Evolutionary conservation across 2,888 invertebrate species (phyloP), one percentile per base, ranked within the genome.

Genomic region (Dyspetes luteomarginatus): DNA sequence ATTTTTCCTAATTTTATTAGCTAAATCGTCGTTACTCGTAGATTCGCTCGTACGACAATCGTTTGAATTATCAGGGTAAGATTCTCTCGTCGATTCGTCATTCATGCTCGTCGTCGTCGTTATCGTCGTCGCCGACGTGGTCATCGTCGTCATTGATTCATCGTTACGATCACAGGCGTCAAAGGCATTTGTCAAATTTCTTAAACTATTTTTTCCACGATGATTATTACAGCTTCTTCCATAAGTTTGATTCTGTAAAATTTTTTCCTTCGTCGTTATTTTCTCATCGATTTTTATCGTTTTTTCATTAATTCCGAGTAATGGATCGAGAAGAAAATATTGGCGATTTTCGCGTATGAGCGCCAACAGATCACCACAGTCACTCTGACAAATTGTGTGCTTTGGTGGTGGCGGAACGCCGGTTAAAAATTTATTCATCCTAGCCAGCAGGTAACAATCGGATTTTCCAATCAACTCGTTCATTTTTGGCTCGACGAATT

Each of bases 361-460:
- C 19, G 93, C 92, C 17, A 96, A 93, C 91, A 95, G 95, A 88
- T 95, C 95, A 26, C 93, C 92, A 19, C 95, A 94, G 88, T 95
- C 95, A 71, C 94, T 93, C 85, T 95, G 95, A 24, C 95, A 92
- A 43, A 94, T 94, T 12, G 96, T 96, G 9, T 96, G 93, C 24
- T 95, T 96, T 0, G 96, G 96, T 7, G 96, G 97, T 22, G 97
- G 96, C 5, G 95, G 93, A 0, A 97, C 94, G 0, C 96, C 96
- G 83, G 94, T 94, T 5, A 97, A 91, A 56, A 93, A 94, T 88
- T 93, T 94, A 90, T 95, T 93, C 60, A 94, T 91, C 82, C 91
- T 91, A 55, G 87, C 91, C 22, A 93, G 83, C 75, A 93, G 84
- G 82, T 88, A 89, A 19, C 88, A 85, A 85, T 94, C 94, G 1